Evolutionary conservation across 2,888 invertebrate species (phyloP), one percentile per base, ranked within the genome.

Genomic region (Branchipolynoe longqiensis): DNA sequence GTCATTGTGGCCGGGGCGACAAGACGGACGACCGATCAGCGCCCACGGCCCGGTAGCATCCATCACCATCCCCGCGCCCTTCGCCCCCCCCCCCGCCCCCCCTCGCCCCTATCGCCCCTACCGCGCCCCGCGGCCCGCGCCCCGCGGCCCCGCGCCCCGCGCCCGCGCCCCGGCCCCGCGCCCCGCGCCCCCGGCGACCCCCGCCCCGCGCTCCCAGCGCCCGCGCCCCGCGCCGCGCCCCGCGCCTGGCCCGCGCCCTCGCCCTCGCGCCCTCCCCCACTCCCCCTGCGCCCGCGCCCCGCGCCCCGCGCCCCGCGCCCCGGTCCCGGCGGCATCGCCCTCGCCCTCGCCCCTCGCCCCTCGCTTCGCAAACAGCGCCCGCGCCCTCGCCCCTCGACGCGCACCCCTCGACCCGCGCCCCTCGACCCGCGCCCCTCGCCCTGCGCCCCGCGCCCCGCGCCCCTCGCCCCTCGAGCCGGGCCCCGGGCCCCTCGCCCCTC

Each of bases 21-120:
- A 78, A 78, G 78, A 78, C 78, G 48, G 28, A 78, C 78, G 78
- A 78, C 48, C 54, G 78, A 54, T 78, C 54, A 78, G 78, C 1
- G 78, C 25, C 78, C 28, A 33, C 1, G 18, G 54, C 41, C 78
- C 41, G 22, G 33, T 78, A 48, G 22, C 69, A 69, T 69, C 69
- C 69, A 69, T 69, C 69, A 69, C 58, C 12, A 25, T 31, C 48
- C 48, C 48, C 18, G 48, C 48, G 8, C 48, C 48, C 18, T 12
- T 48, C 8, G 48, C 48, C 48, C 8, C 8, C 48, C n/a, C n/a
- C n/a, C n/a, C n/a, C n/a, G n/a, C n/a, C n/a, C n/a, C n/a, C n/a
- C n/a, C 48, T 12, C 8, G 48, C 48, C 8, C 48, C 8, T 8
- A 18, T 8, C 18, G 48, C 8, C 48, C 48, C 18, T 18, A 18